Conservation (phyloP, 2,113 vertebrate species). For the Amblyopsis rosae region DNA sequence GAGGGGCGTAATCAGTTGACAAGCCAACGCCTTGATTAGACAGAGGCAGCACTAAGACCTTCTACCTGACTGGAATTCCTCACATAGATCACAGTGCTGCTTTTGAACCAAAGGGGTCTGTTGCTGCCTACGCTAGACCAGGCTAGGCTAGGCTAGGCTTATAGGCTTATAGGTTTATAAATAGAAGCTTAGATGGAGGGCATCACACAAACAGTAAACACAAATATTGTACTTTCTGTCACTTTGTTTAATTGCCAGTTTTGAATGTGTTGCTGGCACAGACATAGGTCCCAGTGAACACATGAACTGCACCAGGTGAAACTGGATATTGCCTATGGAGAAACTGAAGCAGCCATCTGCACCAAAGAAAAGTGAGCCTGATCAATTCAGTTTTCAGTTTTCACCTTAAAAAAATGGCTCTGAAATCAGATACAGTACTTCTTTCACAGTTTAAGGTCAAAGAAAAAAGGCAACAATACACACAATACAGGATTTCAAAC, state of each 20-base stretch:
- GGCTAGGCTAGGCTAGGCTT: no score
- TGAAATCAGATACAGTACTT: constrained; percentile 21
- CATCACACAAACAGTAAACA: not conserved
- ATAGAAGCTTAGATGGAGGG: not conserved
- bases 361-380: constrained; percentile 33
- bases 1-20: constrained; percentile 24
- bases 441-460: not conserved
- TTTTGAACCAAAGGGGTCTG: constrained; percentile 19
- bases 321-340: constrained; percentile 15
- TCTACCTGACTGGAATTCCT: constrained; percentile 19
- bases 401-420: constrained; percentile 22
- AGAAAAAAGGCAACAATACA: constrained; percentile 5
- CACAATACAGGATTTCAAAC: not conserved
- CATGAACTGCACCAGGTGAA: not conserved
- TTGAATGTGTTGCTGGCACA: not conserved
- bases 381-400: constrained; percentile 44
- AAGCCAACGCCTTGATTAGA: constrained; percentile 29
- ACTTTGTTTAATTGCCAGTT: constrained; percentile 8
- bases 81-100: constrained; percentile 14
- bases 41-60: constrained; percentile 21
- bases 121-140: not conserved
- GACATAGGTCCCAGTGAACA: not conserved
- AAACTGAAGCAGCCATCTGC: constrained; percentile 14
- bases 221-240: not conserved
- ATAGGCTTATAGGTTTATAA: not conserved